These are phyloP conservation scores for Sebastes kiyomatsui DNA, from an alignment of 2,797 vertebrate species.

Conservation along the genomic window DNA sequence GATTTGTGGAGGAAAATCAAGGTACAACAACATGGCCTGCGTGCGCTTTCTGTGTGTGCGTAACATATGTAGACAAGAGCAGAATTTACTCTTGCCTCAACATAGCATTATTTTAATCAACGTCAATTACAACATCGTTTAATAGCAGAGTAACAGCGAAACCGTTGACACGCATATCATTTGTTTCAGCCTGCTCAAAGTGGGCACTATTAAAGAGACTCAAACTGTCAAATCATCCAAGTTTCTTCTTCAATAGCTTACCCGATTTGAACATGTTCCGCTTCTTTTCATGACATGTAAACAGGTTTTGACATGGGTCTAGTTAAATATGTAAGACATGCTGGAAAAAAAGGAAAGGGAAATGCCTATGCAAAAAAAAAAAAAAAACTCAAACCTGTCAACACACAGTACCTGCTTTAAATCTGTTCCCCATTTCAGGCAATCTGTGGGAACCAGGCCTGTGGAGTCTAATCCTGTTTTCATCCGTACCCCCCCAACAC, in stretches of 20 bases:
- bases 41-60: conserved; percentile 7
- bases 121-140: conserved; percentile 58
- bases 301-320: conserved; percentile 86
- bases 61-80: conserved; percentile 46
- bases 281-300: conserved; percentile 86
- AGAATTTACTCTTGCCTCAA: conserved; percentile 25
- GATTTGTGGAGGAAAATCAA: conserved; percentile 65
- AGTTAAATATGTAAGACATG: conserved; percentile 84
- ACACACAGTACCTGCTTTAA: conserved; percentile 86
- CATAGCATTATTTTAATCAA: conserved; percentile 59
- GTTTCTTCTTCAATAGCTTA: conserved; percentile 79
- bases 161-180: conserved; percentile 39
- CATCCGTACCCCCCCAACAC: conserved; percentile 76
- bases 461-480: conserved; percentile 88
- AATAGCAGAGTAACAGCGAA: conserved; percentile 22
- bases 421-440: conserved; percentile 86
- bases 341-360: conserved; percentile 69
- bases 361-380: conserved; percentile 64
- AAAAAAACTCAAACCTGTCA: conserved; percentile 81
- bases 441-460: conserved; percentile 89
- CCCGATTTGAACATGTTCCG: conserved; percentile 84
- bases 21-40: conserved; percentile 53
- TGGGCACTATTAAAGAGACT: conserved; percentile 67
- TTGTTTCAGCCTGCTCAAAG: conserved; percentile 69
- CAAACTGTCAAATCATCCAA: conserved; percentile 83